Percentiles rank a stretch among this genome's conserved stretches.
phyloP scores from a whole-genome alignment of 2,888 invertebrate genomes.

The Hydroisotoma schaefferi region DNA sequence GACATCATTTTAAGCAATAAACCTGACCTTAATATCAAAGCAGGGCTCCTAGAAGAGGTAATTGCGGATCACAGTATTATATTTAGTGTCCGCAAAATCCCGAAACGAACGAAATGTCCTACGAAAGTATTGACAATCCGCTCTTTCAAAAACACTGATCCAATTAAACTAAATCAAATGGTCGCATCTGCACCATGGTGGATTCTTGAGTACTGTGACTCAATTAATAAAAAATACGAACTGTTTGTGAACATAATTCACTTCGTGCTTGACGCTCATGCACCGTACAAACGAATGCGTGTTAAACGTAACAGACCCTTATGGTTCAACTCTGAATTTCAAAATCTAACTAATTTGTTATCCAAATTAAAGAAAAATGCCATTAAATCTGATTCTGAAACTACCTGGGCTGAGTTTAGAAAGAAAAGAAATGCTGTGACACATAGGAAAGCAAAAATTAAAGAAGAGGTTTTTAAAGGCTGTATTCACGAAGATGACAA shows the following conservation, averaged over 20 bases:
- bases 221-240: not conserved
- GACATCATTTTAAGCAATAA: constrained; percentile 4
- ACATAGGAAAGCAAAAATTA: constrained; percentile 7
- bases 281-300: not conserved
- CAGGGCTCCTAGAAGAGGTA: not conserved
- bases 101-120: constrained; percentile 3
- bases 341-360: not conserved
- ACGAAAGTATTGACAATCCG: not conserved
- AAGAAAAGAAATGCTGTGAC: constrained; percentile 2
- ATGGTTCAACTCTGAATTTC: not conserved
- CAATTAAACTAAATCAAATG: not conserved
- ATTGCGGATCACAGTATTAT: constrained; percentile 5
- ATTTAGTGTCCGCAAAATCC: constrained; percentile 1
- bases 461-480: not conserved
- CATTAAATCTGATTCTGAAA: not conserved
- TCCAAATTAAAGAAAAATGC: not conserved
- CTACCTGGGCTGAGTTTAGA: constrained; percentile 6
- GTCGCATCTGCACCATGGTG: constrained; percentile 6
- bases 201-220: constrained; percentile 1
- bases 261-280: not conserved
- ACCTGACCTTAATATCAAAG: not conserved
- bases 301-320: not conserved
- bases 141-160: constrained; percentile 2
- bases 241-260: not conserved
- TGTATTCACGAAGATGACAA: not conserved